Conservation (phyloP, 2,113 vertebrate species). For the Nerophis lumbriciformis region DNA sequence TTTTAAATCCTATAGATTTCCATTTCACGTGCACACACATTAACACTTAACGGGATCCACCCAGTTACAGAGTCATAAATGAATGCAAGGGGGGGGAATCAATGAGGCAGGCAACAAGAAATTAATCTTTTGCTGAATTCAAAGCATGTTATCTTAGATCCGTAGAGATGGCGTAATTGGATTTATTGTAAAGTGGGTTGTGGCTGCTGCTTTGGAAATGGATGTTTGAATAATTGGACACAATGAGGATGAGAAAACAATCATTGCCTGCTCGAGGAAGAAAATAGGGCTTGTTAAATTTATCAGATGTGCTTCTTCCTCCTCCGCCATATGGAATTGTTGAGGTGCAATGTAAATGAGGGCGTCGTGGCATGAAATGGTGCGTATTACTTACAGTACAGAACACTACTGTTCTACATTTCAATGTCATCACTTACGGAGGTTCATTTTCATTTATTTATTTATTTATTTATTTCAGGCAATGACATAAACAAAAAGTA, state of each 20-base stretch:
- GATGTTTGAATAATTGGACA: slow-evolving; percentile 17
- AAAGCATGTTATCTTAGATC: slow-evolving; percentile 37
- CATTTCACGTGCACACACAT: slow-evolving; percentile 29
- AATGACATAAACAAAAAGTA: too few species aligned
- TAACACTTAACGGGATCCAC: slow-evolving; percentile 20
- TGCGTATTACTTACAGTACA: neutral
- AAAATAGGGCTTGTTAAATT: slow-evolving; percentile 3
- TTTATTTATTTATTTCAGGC: too few species aligned
- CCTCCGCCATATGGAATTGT: neutral
- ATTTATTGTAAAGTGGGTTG: slow-evolving; percentile 16
- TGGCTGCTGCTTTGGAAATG: slow-evolving; percentile 12
- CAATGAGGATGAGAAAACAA: slow-evolving; percentile 21
- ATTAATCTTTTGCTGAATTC: slow-evolving; percentile 31
- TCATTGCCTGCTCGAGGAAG: slow-evolving; percentile 9
- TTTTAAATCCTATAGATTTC: slow-evolving; percentile 13
- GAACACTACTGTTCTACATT: slow-evolving; percentile 1
- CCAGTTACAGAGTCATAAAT: slow-evolving; percentile 27
- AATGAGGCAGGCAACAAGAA: slow-evolving; percentile 35
- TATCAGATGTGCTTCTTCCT: neutral
- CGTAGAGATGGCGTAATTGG: slow-evolving; percentile 30
- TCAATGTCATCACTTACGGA: too few species aligned
- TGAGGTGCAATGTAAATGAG: neutral
- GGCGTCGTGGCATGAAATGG: neutral
- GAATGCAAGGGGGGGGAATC: slow-evolving; percentile 15
- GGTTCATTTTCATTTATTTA: too few species aligned